These are phyloP conservation scores for Drosophila nigromelanica DNA, from an alignment of 1,140 invertebrate species.

Conservation along the genomic window DNA sequence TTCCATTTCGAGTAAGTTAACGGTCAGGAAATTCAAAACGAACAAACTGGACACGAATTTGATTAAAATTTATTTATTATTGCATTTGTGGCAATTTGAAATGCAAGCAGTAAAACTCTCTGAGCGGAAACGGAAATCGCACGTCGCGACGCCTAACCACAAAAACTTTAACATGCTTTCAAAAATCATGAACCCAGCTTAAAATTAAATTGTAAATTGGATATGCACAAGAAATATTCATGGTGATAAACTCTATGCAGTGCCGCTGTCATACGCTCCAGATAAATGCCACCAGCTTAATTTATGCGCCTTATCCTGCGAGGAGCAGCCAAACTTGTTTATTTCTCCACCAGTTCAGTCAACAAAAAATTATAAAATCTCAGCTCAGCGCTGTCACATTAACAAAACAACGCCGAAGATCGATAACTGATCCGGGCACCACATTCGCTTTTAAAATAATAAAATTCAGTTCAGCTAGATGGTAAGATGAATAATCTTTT, in stretches of 20 bases:
- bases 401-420: neutral
- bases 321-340: constrained; percentile 11
- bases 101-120: neutral
- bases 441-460: neutral
- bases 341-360: neutral
- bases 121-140: constrained; percentile 1
- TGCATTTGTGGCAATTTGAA: neutral
- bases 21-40: neutral
- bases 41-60: neutral
- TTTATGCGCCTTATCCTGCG: constrained; percentile 28
- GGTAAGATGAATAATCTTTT: constrained; percentile 9
- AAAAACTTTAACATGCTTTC: neutral
- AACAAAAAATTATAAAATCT: neutral
- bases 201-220: neutral
- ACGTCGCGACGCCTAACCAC: neutral
- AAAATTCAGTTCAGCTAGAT: constrained; percentile 5
- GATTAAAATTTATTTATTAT: neutral
- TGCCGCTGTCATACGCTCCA: neutral
- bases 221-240: no score
- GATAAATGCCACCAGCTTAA: neutral
- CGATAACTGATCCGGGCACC: constrained; percentile 1
- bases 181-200: neutral
- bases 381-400: constrained; percentile 13
- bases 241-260: no score
- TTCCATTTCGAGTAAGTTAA: constrained; percentile 11